These are phyloP conservation scores for Drosophila truncata DNA, from an alignment of 1,140 invertebrate genomes.

Conservation along the genomic window DNA sequence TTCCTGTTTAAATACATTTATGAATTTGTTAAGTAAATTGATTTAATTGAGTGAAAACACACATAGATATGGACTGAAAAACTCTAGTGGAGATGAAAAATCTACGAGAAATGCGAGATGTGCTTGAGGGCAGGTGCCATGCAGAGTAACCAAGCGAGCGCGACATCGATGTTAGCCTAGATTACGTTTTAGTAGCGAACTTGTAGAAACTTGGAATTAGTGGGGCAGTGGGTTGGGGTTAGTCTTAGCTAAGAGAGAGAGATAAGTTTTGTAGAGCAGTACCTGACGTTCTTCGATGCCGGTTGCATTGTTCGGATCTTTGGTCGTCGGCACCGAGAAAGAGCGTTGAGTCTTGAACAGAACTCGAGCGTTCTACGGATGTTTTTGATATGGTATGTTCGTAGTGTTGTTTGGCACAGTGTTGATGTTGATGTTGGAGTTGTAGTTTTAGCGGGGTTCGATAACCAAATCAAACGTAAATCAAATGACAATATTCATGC, in stretches of 20 bases:
- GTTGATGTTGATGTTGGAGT: constrained; percentile 42
- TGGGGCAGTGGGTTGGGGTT: constrained; percentile 25
- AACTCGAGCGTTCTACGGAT: constrained; percentile 88
- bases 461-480: constrained; percentile 69
- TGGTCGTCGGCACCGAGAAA: constrained; percentile 95
- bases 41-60: background rate
- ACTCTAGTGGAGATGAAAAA: constrained; percentile 15
- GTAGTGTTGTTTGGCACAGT: constrained; percentile 42
- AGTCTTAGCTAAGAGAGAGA: constrained; percentile 55
- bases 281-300: constrained; percentile 86
- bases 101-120: constrained; percentile 21
- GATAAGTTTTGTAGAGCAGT: constrained; percentile 59
- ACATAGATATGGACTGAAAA: constrained; percentile 41
- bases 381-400: constrained; percentile 36
- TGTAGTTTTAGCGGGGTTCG: constrained; percentile 45
- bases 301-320: constrained; percentile 88
- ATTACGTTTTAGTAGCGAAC: constrained; percentile 36
- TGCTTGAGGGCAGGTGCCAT: constrained; percentile 43
- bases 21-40: background rate
- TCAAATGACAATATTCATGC: constrained; percentile 69
- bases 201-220: constrained; percentile 35
- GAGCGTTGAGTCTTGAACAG: constrained; percentile 96
- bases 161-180: constrained; percentile 24
- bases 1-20: constrained; percentile 85
- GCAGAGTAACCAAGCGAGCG: constrained; percentile 36